These are phyloP conservation scores for Alloscopus bannaensis DNA, from an alignment of 2,888 invertebrate genomes.

Conservation along the genomic window DNA sequence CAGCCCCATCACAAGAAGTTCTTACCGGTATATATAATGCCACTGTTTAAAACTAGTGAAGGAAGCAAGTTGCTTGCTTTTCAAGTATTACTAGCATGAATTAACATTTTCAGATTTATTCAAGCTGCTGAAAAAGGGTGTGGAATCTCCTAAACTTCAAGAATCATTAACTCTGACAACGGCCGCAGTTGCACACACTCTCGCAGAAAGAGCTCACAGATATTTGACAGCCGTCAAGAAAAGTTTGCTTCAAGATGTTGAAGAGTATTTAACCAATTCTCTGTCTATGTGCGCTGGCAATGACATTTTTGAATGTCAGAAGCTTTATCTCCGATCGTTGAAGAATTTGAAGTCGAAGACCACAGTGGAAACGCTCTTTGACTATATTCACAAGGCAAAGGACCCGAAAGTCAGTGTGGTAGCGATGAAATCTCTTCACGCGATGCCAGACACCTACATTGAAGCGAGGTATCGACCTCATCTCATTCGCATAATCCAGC, in stretches of 20 bases:
- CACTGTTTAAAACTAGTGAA: too few species aligned
- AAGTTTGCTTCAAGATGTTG: slow-evolving; percentile 73
- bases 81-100: too few species aligned
- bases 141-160: slow-evolving; percentile 79
- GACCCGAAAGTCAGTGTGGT: slow-evolving; percentile 79
- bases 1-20: slow-evolving; percentile 80
- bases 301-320: slow-evolving; percentile 78
- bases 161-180: slow-evolving; percentile 83
- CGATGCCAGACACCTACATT: slow-evolving; percentile 75
- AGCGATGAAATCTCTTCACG: slow-evolving; percentile 82
- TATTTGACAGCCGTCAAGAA: slow-evolving; percentile 24
- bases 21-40: slow-evolving; percentile 75
- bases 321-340: slow-evolving; percentile 81
- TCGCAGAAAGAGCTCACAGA: slow-evolving; percentile 30
- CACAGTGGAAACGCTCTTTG: slow-evolving; percentile 80
- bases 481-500: slow-evolving; percentile 75
- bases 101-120: slow-evolving; percentile 79
- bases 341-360: slow-evolving; percentile 82
- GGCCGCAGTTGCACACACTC: slow-evolving; percentile 79
- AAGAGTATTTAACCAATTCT: slow-evolving; percentile 74
- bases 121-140: slow-evolving; percentile 75
- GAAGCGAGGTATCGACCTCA: slow-evolving; percentile 65
- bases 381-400: slow-evolving; percentile 77
- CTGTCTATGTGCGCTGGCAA: slow-evolving; percentile 78
- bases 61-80: too few species aligned